These are phyloP conservation scores for Nyleta sp. DNA, from an alignment of 2,888 invertebrate genomes.

Conservation along the genomic window DNA sequence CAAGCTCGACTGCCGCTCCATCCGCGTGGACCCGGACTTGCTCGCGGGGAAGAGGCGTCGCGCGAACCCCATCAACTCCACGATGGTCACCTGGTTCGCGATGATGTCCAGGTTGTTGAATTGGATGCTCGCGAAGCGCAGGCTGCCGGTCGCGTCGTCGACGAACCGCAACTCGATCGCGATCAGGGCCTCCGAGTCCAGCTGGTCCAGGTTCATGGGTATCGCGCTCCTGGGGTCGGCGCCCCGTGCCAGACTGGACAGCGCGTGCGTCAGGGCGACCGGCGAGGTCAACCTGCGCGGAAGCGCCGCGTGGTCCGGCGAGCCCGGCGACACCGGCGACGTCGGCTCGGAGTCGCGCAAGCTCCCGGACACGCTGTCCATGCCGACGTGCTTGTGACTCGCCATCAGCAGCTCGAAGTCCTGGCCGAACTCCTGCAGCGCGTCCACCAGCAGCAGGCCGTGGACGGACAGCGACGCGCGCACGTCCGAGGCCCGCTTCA, in stretches of 20 bases:
- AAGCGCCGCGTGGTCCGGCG: conserved; percentile 84
- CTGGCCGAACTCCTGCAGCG: conserved; percentile 96
- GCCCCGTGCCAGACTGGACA: conserved; percentile 82
- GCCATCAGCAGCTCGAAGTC: conserved; percentile 98
- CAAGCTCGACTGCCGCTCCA: conserved; percentile 73
- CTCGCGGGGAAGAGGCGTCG: conserved; percentile 86
- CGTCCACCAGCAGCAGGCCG: conserved; percentile 96
- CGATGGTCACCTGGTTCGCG: conserved; percentile 97
- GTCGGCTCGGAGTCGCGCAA: conserved; percentile 96
- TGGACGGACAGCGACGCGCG: conserved; percentile 94
- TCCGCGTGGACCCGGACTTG: conserved; percentile 67
- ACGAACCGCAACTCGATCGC: conserved; percentile 92
- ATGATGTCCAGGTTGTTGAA: conserved; percentile 98
- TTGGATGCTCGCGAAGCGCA: conserved; percentile 92
- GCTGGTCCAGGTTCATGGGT: conserved; percentile 75
- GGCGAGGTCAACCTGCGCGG: conserved; percentile 83
- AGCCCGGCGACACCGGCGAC: conserved; percentile 92
- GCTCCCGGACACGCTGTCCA: conserved; percentile 97
- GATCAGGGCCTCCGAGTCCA: conserved; percentile 88
- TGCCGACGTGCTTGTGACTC: conserved; percentile 96
- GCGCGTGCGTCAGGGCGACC: conserved; percentile 84
- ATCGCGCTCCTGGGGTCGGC: conserved; percentile 73
- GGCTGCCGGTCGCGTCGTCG: conserved; percentile 77
- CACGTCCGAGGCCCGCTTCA: conserved; percentile 89
- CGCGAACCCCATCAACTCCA: conserved; percentile 95